A percentile compares a stretch with the other conserved stretches of the same genome.
phyloP scores from a whole-genome alignment of 2,113 vertebrate genomes.

The Bettongia penicillata region DNA sequence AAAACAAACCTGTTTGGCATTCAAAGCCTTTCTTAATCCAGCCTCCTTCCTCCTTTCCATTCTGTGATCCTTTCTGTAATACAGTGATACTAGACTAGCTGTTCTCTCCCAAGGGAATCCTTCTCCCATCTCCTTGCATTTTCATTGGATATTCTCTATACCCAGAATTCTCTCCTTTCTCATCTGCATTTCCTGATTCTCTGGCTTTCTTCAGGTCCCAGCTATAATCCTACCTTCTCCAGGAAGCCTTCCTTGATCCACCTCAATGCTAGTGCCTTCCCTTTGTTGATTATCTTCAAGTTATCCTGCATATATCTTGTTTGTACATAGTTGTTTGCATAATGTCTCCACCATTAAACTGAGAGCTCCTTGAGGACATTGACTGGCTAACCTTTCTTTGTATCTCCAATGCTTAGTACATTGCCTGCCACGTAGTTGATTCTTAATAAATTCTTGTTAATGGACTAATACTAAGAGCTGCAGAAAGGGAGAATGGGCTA shows the following conservation, averaged over 20 bases:
- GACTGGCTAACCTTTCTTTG: background rate
- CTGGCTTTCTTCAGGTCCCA: background rate
- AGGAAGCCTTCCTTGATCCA: background rate
- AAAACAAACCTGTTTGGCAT: background rate
- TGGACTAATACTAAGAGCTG: background rate
- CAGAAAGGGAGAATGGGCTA: background rate
- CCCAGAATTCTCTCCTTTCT: background rate
- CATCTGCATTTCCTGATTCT: background rate
- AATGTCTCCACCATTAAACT: too few species aligned
- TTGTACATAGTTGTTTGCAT: background rate
- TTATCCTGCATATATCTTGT: background rate
- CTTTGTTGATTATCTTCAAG: background rate
- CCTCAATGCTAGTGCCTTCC: background rate
- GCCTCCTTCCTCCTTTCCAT: background rate
- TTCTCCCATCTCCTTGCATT: background rate
- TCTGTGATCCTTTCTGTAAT: background rate
- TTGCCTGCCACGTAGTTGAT: background rate
- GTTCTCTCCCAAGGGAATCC: background rate
- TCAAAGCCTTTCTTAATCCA: background rate
- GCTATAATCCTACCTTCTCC: background rate
- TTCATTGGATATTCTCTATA: background rate
- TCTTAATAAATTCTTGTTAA: background rate
- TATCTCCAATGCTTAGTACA: background rate
- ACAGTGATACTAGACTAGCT: too few species aligned
- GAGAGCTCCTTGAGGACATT: too few species aligned